A percentile compares a stretch with the other conserved stretches of the same genome.
These are phyloP conservation scores for Porites australiensis DNA, from an alignment of 64 coral and sea anemone genomes.

Conservation along the genomic window DNA sequence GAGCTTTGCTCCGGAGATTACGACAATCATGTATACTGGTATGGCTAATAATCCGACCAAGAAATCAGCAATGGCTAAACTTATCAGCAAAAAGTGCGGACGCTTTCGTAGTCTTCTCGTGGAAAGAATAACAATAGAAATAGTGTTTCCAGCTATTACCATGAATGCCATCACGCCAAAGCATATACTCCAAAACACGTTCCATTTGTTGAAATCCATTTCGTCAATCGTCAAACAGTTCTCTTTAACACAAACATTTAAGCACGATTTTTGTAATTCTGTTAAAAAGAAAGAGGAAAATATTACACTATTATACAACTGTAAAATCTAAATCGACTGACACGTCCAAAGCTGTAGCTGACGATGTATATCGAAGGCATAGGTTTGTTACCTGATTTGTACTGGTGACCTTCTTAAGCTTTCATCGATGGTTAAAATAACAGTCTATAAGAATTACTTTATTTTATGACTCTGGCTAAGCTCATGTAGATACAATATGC, in stretches of 20 bases:
- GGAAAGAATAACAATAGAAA: constrained; percentile 6
- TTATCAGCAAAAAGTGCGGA: constrained; percentile 27
- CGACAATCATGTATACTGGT: constrained; percentile 5
- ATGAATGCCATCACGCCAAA: constrained; percentile 15
- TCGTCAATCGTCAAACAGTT: background rate
- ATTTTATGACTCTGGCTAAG: no score
- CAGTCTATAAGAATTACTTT: no score
- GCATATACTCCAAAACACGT: background rate
- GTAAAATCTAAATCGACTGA: no score
- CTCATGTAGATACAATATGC: no score
- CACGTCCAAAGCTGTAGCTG: no score
- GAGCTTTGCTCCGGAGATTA: background rate
- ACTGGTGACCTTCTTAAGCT: no score
- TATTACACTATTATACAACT: no score
- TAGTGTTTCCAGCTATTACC: background rate
- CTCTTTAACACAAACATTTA: background rate
- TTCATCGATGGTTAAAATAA: no score
- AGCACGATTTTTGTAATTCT: background rate
- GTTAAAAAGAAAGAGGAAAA: no score
- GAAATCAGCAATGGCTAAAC: constrained; percentile 34
- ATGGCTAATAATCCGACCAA: constrained; percentile 34
- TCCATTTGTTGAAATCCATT: constrained; percentile 37
- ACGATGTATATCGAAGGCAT: no score
- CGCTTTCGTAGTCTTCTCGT: constrained; percentile 49
- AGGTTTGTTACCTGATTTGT: no score